Conservation (phyloP, 2,113 vertebrate species). For the Meleagris gallopavo region DNA sequence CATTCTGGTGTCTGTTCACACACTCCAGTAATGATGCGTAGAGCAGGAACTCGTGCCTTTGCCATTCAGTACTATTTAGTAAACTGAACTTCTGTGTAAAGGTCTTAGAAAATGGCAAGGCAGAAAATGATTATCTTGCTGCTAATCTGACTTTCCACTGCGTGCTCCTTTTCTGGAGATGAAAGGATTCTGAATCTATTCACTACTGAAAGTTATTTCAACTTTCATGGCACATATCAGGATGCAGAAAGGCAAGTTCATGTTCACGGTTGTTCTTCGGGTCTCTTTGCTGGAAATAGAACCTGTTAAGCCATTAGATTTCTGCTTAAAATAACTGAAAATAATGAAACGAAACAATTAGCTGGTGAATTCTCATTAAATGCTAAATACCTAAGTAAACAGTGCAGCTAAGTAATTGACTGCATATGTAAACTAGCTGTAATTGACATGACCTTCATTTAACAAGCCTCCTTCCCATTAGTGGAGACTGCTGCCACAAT, state of each 20-base stretch:
- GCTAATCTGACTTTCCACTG: constrained; percentile 46
- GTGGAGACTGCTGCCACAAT: not conserved
- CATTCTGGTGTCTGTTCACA: constrained; percentile 65
- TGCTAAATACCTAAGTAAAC: constrained; percentile 51
- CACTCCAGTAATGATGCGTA: constrained; percentile 53
- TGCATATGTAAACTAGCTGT: constrained; percentile 35
- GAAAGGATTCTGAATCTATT: constrained; percentile 25
- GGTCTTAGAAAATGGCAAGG: constrained; percentile 69
- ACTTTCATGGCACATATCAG: not conserved
- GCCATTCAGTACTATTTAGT: constrained; percentile 61
- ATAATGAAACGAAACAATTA: constrained; percentile 27
- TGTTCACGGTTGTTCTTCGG: not conserved
- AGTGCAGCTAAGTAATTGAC: constrained; percentile 60
- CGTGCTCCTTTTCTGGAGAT: constrained; percentile 5
- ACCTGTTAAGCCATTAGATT: not conserved
- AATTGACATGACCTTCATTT: constrained; percentile 56
- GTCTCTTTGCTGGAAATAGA: constrained; percentile 1
- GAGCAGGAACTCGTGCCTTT: constrained; percentile 42
- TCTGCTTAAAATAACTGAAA: constrained; percentile 21
- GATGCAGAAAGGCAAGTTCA: not conserved
- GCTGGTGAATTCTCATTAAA: constrained; percentile 41
- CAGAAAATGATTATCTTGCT: constrained; percentile 25
- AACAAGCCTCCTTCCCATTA: constrained; percentile 27
- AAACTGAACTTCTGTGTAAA: constrained; percentile 62
- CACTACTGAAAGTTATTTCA: constrained; percentile 6